Base-by-base conservation (phyloP, 2,113 vertebrate genomes). In the Deroptyus accipitrinus region DNA sequence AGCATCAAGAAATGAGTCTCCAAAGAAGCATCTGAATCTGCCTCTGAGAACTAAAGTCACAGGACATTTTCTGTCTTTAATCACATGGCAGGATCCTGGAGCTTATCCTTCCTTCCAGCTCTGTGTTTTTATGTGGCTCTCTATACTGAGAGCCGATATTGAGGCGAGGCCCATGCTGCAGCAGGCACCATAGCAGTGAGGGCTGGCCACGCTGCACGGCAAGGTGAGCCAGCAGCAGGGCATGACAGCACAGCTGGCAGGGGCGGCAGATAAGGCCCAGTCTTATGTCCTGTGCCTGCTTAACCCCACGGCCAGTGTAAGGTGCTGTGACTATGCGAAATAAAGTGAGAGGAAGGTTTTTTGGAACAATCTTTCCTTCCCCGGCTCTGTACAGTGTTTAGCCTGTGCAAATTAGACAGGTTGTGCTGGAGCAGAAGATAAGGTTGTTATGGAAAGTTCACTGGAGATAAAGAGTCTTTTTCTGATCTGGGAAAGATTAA, bases 201-300 rank as follows among this genome's bases (percentile, higher is more conserved):
- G 17, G 23, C 39, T 48, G 41, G 13, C 13, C 52, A 30, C 5
- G 37, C 22, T 1, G 4, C 66, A 17, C 10, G 13, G 30, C 28
- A 22, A 39, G 27, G 13, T 30, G 9, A 57, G 27, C 39, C 49
- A 37, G 70, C 8, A 85, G 35, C 1, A 0, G 13, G 37, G 7
- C 42, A 28, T 2, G 8, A 20, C 33, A 19, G 44, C 0, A 4
- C 6, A 11, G n/a, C 13, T 13, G 4, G 37, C 52, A 46, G 39
- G 28, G 25, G 28, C 1, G 2, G 15, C 2, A 4, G 0, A 0
- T 13, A 46, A 27, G 49, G 13, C 5, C 7, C 44, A 8, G 28
- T 11, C 1, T 1, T n/a, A 9, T 3, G 6, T 25, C 30, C 19
- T 6, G 10, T 46, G 52, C 14, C 31, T 72, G 30, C 31, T 42